Evolutionary conservation across 2,113 vertebrate genomes (phyloP).

Genomic region (Gymnocephalus cernua): DNA sequence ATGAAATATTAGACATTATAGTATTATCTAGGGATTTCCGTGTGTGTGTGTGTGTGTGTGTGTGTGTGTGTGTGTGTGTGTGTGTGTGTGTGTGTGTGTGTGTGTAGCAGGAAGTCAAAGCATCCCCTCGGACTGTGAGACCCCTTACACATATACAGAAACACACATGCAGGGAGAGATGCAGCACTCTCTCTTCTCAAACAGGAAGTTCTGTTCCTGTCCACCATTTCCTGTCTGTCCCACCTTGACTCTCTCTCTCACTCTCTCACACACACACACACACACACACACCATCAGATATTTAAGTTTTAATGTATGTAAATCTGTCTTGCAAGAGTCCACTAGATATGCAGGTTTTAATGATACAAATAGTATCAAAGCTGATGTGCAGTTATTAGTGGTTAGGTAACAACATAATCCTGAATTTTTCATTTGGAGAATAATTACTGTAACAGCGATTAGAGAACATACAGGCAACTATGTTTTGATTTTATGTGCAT

Average conservation of each 20-base stretch:
- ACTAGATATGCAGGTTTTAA: not conserved
- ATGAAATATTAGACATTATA: conserved; percentile 29
- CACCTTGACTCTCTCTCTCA: conserved; percentile 45
- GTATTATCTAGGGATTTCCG: conserved; percentile 48
- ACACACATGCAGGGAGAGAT: conserved; percentile 29
- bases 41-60: conserved; percentile 20
- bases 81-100: conserved; percentile 19
- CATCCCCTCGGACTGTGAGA: conserved; percentile 28
- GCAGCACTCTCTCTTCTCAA: conserved; percentile 35
- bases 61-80: conserved; percentile 21
- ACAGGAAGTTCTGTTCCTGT: conserved; percentile 68
- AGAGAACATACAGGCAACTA: not conserved
- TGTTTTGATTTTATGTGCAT: not conserved
- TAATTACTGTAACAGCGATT: not conserved
- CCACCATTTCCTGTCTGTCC: conserved; percentile 56
- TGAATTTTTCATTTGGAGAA: not conserved
- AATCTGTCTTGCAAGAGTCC: not conserved
- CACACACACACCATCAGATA: not conserved
- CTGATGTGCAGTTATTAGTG: not conserved
- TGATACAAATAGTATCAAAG: not conserved
- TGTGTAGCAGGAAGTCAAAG: conserved; percentile 48
- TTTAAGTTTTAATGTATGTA: not conserved
- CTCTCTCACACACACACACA: not conserved
- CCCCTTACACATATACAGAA: conserved; percentile 4
- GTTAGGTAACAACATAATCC: not conserved